phyloP scores from a whole-genome alignment of 2,113 vertebrate species.

The Jaculus jaculus region DNA sequence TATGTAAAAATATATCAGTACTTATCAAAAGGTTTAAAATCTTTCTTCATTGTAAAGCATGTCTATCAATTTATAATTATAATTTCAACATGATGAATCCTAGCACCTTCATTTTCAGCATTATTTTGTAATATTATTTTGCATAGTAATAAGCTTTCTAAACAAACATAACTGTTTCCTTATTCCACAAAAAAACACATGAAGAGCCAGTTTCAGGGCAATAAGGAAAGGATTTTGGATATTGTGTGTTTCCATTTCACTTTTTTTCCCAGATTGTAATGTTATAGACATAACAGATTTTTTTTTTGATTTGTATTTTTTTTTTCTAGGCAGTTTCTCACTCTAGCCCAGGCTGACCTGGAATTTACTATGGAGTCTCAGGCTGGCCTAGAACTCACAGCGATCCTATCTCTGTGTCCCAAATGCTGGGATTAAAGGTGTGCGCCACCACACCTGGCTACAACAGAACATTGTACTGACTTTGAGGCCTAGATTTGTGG shows the following conservation, averaged over 20 bases:
- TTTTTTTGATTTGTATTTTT: too few relatives aligned
- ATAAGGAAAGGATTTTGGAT: neutral
- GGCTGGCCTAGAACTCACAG: too few relatives aligned
- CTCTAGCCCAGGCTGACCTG: too few relatives aligned
- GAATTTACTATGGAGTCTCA: too few relatives aligned
- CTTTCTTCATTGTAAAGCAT: constrained; percentile 40
- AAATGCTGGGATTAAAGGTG: too few relatives aligned
- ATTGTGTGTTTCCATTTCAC: neutral
- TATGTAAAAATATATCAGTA: too few relatives aligned
- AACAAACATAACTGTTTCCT: constrained; percentile 60
- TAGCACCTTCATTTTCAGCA: neutral
- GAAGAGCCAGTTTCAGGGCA: constrained; percentile 26
- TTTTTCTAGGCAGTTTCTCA: too few relatives aligned
- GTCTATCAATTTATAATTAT: constrained; percentile 57
- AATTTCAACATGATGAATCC: constrained; percentile 55
- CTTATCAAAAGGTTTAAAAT: neutral
- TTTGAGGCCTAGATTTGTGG: neutral
- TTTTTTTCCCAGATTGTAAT: neutral
- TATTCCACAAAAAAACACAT: constrained; percentile 17
- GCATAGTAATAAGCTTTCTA: constrained; percentile 55
- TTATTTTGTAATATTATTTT: constrained; percentile 37
- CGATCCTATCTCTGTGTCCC: too few relatives aligned
- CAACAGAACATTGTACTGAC: neutral
- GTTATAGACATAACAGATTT: neutral
- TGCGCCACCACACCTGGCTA: too few relatives aligned